Base-by-base conservation (phyloP, 1,140 invertebrate species). In the Ceratitis capitata region DNA sequence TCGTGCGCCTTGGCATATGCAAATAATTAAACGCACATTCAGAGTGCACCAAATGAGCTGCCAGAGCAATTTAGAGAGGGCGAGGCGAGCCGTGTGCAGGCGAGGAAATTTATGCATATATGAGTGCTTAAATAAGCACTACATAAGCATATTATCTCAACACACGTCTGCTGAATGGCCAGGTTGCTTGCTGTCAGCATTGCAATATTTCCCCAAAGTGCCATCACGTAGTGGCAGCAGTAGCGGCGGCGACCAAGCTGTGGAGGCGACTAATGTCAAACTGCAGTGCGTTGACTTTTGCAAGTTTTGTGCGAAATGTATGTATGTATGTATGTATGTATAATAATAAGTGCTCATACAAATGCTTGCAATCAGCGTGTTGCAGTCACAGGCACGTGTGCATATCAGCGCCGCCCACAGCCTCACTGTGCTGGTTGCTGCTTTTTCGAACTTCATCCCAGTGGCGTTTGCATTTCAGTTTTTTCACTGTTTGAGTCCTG, bases 1-100 rank as follows among this genome's bases (percentile, higher is more conserved):
- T 88, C 87, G 89, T 91, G 87, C 87, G 88, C 89, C 89, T 89
- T 88, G 89, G 90, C 89, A 90, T 91, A 91, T 91, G 90, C 90
- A 91, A 91, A 91, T 91, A 91, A 91, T 91, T 91, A 91, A 91
- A 89, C 87, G 84, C 87, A 78, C 42, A 88, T 86, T 87, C 86
- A 83, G 32, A 78, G 74, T 58, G 32, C 12, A 7, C 9, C 83
- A 12, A 84, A n/a, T 45, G 16, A n/a, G 29, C 29, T 47, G 26
- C n/a, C 0, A 14, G 56, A 26, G 26, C 7, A 23, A 61, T 5
- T 29, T 7, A 26, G 32, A 14, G 32, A 42, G n/a, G 23, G 58
- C 9, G 58, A 51, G 51, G 29, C 6, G 12, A 6, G 23, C 45
- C 39, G 35, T 51, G 45, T 51, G n/a, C n/a, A 39, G 4, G n/a